phyloP scores from a whole-genome alignment of 2,797 vertebrate genomes.

The Chelon auratus region DNA sequence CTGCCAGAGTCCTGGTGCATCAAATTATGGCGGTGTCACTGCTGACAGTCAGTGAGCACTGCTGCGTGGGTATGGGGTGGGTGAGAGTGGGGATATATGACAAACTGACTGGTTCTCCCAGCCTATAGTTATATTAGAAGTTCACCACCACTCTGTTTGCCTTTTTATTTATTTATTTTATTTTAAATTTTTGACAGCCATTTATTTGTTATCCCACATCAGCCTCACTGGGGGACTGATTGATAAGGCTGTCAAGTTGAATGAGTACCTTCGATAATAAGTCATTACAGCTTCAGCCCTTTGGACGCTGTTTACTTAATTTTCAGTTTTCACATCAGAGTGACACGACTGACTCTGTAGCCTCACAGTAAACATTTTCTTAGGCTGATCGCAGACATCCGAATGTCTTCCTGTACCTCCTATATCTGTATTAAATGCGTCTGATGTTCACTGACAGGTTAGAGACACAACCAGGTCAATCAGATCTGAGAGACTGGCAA shows the following conservation, averaged over 20 bases:
- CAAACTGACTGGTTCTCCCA: slow-evolving; percentile 58
- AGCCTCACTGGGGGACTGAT: slow-evolving; percentile 34
- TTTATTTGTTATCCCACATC: slow-evolving; percentile 45
- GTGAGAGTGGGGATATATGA: slow-evolving; percentile 49
- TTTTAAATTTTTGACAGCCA: slow-evolving; percentile 7
- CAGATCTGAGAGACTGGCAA: background rate
- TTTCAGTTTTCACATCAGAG: slow-evolving; percentile 4
- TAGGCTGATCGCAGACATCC: background rate
- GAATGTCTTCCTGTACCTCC: background rate
- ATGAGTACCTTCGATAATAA: slow-evolving; percentile 9
- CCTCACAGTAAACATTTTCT: background rate
- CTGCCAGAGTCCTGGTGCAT: slow-evolving; percentile 74
- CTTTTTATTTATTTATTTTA: slow-evolving; percentile 27
- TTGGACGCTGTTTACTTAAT: slow-evolving; percentile 10
- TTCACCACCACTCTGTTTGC: slow-evolving; percentile 31
- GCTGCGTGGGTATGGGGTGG: slow-evolving; percentile 46
- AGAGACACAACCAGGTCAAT: background rate
- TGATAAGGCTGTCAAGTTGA: slow-evolving; percentile 37
- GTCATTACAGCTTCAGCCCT: slow-evolving; percentile 11
- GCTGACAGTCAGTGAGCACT: slow-evolving; percentile 65
- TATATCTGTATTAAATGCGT: no score
- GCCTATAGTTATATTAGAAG: slow-evolving; percentile 57
- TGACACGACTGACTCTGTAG: slow-evolving; percentile 8
- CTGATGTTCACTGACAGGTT: background rate
- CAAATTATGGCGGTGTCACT: slow-evolving; percentile 74